Conservation (phyloP, 1,140 invertebrate genomes). For the Trichomalopsis sarcophagae region DNA sequence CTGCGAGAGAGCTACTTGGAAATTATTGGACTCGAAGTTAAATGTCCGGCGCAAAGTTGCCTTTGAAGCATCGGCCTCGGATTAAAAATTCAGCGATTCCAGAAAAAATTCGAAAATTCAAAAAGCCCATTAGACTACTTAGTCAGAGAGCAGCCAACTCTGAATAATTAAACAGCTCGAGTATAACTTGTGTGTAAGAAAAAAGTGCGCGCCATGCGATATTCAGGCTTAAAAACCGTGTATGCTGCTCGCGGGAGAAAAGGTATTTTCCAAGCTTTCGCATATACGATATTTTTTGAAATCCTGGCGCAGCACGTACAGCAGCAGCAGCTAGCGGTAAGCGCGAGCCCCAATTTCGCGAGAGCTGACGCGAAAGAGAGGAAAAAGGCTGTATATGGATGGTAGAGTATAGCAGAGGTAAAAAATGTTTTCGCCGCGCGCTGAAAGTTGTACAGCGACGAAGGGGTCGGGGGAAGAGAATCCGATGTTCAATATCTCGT, state of each 20-base stretch:
- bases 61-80: too few relatives aligned
- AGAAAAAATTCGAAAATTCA: too few relatives aligned
- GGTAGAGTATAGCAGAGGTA: too few relatives aligned
- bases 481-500: conserved; percentile 55
- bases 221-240: too few relatives aligned
- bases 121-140: too few relatives aligned
- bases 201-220: too few relatives aligned
- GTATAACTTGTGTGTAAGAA: too few relatives aligned
- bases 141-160: too few relatives aligned
- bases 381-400: background rate
- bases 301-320: background rate
- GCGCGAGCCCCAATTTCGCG: background rate
- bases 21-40: background rate
- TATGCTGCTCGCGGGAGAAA: background rate
- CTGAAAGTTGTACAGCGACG: conserved; percentile 3
- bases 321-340: too few relatives aligned
- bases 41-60: background rate
- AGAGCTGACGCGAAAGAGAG: background rate
- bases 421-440: conserved; percentile 31
- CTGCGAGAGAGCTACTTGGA: background rate
- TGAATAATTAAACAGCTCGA: too few relatives aligned
- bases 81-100: too few relatives aligned
- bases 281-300: conserved; percentile 2
- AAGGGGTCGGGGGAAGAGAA: conserved; percentile 9
- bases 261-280: background rate